Percentiles rank a stretch among this genome's conserved stretches.
Conservation (phyloP, 2,113 vertebrate species). For the Pelmatolapia mariae region DNA sequence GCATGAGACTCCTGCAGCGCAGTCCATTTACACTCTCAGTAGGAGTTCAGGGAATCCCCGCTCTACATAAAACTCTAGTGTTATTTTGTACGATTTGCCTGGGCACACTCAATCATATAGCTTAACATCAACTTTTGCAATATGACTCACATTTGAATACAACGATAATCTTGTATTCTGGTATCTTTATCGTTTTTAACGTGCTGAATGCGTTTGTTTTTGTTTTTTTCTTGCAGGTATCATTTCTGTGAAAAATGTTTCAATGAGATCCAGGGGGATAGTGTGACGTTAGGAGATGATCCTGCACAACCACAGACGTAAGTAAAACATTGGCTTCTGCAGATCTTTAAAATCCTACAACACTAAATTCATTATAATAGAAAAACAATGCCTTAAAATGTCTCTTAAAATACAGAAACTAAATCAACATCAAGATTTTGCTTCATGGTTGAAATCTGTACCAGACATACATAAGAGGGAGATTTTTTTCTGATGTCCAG, state of each 20-base stretch:
- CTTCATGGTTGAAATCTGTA: not conserved
- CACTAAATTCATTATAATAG: not conserved
- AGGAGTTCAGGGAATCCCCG: constrained; percentile 7
- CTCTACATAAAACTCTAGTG: not conserved
- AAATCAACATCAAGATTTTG: not conserved
- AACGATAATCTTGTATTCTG: not conserved
- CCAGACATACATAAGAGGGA: not conserved
- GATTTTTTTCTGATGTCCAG: not conserved
- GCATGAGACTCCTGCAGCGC: not conserved
- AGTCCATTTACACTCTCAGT: constrained; percentile 36
- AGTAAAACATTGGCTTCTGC: constrained; percentile 52
- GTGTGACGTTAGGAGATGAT: constrained; percentile 96
- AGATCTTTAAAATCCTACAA: not conserved
- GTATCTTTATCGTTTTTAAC: not conserved
- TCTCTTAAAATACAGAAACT: not conserved
- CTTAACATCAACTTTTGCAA: not conserved
- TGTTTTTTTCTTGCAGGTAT: constrained; percentile 89
- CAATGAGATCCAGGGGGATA: constrained; percentile 99
- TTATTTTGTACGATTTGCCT: not conserved
- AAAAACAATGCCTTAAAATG: not conserved
- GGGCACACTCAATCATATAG: not conserved
- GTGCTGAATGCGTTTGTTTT: not conserved
- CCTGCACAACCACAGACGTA: constrained; percentile 98
- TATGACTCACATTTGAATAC: not conserved
- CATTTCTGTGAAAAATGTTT: constrained; percentile 99